Evolutionary conservation across 2,888 invertebrate species (phyloP), one percentile per base, ranked within the genome.

Genomic region (Apoda limacodes): DNA sequence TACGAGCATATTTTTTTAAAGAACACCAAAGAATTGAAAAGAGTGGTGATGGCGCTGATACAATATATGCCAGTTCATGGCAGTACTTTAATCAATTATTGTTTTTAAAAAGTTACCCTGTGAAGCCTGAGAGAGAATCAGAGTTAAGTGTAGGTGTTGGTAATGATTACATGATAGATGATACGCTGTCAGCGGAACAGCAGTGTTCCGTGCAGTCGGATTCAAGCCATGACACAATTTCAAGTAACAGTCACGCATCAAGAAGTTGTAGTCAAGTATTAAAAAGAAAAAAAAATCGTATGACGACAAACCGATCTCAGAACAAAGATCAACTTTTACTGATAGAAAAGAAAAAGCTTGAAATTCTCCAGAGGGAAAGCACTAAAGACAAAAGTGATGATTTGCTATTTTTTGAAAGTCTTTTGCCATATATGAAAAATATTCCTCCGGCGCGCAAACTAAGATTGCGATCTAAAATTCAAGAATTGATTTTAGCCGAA

Each of bases 361-460:
- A 35, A 15, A 35, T 37, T 25, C 34, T 42, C 12, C 38, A 45
- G 34, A 37, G 14, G 6, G 47, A 46, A n/a, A 39, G 37, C 28
- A 32, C 29, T 5, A 40, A 40, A 28, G 40, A 37, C 17, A 43
- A 41, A 32, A 43, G 37, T 24, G 45, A 48, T 28, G 50, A 49
- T 39, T 32, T 42, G 23, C 35, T 50, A 29, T 50, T 48, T 37
- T 50, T 51, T 37, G 43, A 48, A 30, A 49, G 50, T 35, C 45
- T 52, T 22, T 12, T 51, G 25, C 49, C 50, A 6, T 50, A 46
- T 26, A 33, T 49, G 35, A 35, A 38, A 13, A 40, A 44, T 21
- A 46, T 49, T 20, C 49, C 49, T n/a, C 9, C 40, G 33, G 40
- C 39, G 25, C 37, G 41, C 9, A 49, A 49, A 35, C 38, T 50